Base-by-base conservation (phyloP, 2,113 vertebrate species). In the Rutilus rutilus region DNA sequence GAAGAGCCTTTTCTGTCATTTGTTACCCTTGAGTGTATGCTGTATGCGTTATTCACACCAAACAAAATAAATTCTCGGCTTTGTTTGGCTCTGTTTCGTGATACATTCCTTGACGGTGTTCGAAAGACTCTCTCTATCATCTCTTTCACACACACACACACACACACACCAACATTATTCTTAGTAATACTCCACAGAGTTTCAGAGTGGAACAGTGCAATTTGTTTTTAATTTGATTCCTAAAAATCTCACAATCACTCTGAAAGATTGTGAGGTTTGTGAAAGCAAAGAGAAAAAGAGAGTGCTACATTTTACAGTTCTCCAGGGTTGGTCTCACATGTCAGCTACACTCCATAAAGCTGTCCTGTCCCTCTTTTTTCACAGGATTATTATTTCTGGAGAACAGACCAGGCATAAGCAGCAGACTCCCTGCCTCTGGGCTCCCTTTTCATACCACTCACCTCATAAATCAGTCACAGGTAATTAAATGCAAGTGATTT, bases 401-500 rank as follows among this genome's bases (percentile, higher is more conserved):
- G 92, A 93, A 92, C 92, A 93, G 92, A 92, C 89, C 82, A 87
- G 92, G 88, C 89, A 82, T 82, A 64, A 91, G 88, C 85, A 91
- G 91, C 92, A 92, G 91, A 92, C 91, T 92, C 91, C 89, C 90
- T 91, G 92, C 93, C 92, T 89, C 87, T 88, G 91, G 94, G 92
- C 93, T 92, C 93, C 91, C 91, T 92, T 92, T 94, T 92, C 94
- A 93, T 93, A 93, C 93, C 94, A 92, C 93, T 93, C 94, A 95
- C 93, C 93, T 93, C 94, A 95, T 96, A 95, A 94, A 93, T 96
- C 94, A 96, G 93, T 92, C 93, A 92, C 94, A 95, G 94, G 93
- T 94, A 95, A 95, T 95, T 94, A 95, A 94, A 94, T 94, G 92
- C 91, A 92, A 95, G 92, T 94, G 95, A 95, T 95, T 95, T 95